phyloP scores from a whole-genome alignment of 2,888 invertebrate genomes.

The Cheilosia urbana region DNA sequence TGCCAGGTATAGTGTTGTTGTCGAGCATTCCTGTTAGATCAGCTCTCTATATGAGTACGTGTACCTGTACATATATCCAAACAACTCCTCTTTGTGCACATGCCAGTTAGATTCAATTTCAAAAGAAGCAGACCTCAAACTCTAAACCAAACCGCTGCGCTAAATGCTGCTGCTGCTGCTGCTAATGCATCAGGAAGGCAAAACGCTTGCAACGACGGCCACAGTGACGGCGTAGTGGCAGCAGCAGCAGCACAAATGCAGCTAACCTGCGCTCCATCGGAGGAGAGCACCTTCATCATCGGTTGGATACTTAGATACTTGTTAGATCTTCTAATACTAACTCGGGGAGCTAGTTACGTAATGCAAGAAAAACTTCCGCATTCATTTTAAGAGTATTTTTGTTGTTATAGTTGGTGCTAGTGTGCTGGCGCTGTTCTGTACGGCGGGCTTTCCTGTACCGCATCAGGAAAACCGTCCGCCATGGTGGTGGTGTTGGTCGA shows the following conservation, averaged over 20 bases:
- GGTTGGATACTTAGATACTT: conserved; percentile 75
- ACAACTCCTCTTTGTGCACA: conserved; percentile 68
- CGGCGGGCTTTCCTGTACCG: conserved; percentile 52
- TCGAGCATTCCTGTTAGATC: conserved; percentile 71
- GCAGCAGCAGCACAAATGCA: conserved; percentile 55
- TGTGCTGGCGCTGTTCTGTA: conserved; percentile 76
- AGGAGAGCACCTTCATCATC: conserved; percentile 73
- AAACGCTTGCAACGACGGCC: conserved; percentile 2
- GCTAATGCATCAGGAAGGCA: not conserved
- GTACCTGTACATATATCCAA: conserved; percentile 44
- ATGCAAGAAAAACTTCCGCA: conserved; percentile 84
- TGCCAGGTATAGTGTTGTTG: conserved; percentile 38
- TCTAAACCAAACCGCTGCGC: conserved; percentile 74
- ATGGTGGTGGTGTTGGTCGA: conserved; percentile 39
- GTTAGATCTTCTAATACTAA: conserved; percentile 76
- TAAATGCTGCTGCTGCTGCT: conserved; percentile 68
- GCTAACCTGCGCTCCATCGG: conserved; percentile 67
- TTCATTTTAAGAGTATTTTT: conserved; percentile 83
- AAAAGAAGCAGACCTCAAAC: conserved; percentile 74
- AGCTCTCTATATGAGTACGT: conserved; percentile 23
- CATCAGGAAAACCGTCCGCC: conserved; percentile 48
- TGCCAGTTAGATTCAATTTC: conserved; percentile 75
- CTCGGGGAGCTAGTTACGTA: conserved; percentile 82
- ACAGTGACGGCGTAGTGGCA: conserved; percentile 23
- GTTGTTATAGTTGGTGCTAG: conserved; percentile 79